A percentile compares a stretch with the other conserved stretches of the same genome.
Evolutionary conservation across 2,888 invertebrate genomes (phyloP).

Genomic region (Erebia aethiops): DNA sequence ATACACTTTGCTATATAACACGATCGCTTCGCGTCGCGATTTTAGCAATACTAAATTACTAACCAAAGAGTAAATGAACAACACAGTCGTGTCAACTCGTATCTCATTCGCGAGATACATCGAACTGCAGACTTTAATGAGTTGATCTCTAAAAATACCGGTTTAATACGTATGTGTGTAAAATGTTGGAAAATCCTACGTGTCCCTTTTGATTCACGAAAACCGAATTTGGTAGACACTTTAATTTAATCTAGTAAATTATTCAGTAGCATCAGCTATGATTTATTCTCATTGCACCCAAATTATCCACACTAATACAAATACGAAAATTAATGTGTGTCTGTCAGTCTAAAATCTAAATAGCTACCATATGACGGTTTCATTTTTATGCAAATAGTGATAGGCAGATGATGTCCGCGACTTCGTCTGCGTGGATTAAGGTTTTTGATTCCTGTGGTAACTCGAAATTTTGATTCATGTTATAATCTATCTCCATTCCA

Average conservation of each 20-base stretch:
- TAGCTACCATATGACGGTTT: too few relatives aligned
- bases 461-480: too few relatives aligned
- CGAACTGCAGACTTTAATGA: conserved; percentile 48
- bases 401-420: too few relatives aligned
- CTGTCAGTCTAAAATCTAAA: too few relatives aligned
- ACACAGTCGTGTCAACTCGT: conserved; percentile 4
- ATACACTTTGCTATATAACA: neutral
- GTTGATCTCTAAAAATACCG: conserved; percentile 57
- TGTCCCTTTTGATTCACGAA: conserved; percentile 1
- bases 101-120: conserved; percentile 16
- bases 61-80: conserved; percentile 6
- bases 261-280: neutral
- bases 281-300: too few relatives aligned
- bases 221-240: neutral
- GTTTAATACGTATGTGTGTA: conserved; percentile 10
- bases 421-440: too few relatives aligned
- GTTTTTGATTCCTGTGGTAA: too few relatives aligned
- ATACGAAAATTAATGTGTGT: neutral
- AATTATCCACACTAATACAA: too few relatives aligned
- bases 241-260: neutral
- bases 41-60: conserved; percentile 32
- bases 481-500: too few relatives aligned
- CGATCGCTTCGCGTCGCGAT: conserved; percentile 23
- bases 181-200: conserved; percentile 19
- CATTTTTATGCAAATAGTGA: too few relatives aligned